Evolutionary conservation across 2,797 vertebrate genomes (phyloP).

Genomic region (Sebastes goodei): DNA sequence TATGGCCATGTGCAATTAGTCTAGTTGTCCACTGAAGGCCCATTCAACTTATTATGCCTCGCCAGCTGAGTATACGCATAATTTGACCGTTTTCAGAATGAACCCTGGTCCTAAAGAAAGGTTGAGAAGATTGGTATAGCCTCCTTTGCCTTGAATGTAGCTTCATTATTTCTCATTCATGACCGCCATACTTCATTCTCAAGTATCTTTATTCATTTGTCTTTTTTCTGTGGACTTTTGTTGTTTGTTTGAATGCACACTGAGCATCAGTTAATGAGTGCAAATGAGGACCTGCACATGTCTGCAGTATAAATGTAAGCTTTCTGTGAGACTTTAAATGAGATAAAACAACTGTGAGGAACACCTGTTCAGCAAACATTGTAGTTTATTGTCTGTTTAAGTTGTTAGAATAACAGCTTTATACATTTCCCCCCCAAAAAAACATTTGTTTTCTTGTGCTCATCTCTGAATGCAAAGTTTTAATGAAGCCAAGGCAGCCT

Average conservation of each 20-base stretch:
- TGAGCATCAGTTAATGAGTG: too few relatives aligned
- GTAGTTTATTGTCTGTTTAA: neutral
- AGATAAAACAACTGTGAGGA: neutral
- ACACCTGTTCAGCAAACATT: constrained; percentile 2
- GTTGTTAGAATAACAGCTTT: neutral
- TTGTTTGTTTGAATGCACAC: too few relatives aligned
- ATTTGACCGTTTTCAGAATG: constrained; percentile 15
- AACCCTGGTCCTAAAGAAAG: too few relatives aligned
- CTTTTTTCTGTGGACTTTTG: too few relatives aligned
- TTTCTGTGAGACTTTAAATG: neutral
- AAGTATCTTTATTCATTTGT: too few relatives aligned
- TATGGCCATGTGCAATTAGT: neutral
- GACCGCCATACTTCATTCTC: too few relatives aligned
- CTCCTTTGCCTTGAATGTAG: too few relatives aligned
- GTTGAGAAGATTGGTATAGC: too few relatives aligned
- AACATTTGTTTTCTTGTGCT: neutral
- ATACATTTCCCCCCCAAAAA: neutral
- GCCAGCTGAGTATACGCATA: neutral
- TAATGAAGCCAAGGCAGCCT: neutral
- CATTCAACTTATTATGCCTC: constrained; percentile 4
- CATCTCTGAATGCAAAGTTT: neutral
- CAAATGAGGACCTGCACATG: too few relatives aligned
- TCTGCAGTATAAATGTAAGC: neutral
- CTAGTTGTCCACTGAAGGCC: neutral
- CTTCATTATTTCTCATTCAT: too few relatives aligned